These are phyloP conservation scores for Aphyosemion australe DNA, from an alignment of 2,113 vertebrate species.

Conservation along the genomic window DNA sequence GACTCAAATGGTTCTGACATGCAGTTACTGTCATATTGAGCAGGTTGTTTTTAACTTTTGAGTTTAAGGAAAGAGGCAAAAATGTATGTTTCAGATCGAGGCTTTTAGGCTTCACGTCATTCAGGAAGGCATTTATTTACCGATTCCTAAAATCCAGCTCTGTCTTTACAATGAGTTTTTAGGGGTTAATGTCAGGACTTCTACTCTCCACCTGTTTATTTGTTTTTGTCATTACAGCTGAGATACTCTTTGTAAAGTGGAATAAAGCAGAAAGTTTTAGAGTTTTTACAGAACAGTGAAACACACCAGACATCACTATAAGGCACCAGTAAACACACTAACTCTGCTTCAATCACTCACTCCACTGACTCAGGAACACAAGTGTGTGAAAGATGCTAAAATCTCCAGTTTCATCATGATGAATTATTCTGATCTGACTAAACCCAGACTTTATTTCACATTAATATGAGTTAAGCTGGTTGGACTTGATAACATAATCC, in stretches of 20 bases:
- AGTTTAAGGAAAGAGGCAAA: constrained; percentile 8
- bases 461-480: no score
- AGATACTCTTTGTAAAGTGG: background rate
- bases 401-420: no score
- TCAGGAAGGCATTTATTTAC: background rate
- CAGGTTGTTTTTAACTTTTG: constrained; percentile 15
- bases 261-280: background rate
- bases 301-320: constrained; percentile 2
- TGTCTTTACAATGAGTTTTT: background rate
- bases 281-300: background rate
- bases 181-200: background rate
- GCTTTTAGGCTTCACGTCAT: background rate
- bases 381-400: no score
- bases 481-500: no score
- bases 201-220: background rate
- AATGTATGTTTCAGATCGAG: background rate
- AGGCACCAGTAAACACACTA: no score
- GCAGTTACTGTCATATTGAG: constrained; percentile 9
- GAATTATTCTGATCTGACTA: no score
- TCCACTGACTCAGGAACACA: no score
- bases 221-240: background rate
- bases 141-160: background rate
- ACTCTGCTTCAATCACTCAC: no score
- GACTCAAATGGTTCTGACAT: constrained; percentile 11
- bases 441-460: no score